Percentiles rank a stretch among this genome's conserved stretches.
Evolutionary conservation across 37 sponge, comb jelly and placozoan species (phyloP).

Genomic region (Tethya wilhelma): DNA sequence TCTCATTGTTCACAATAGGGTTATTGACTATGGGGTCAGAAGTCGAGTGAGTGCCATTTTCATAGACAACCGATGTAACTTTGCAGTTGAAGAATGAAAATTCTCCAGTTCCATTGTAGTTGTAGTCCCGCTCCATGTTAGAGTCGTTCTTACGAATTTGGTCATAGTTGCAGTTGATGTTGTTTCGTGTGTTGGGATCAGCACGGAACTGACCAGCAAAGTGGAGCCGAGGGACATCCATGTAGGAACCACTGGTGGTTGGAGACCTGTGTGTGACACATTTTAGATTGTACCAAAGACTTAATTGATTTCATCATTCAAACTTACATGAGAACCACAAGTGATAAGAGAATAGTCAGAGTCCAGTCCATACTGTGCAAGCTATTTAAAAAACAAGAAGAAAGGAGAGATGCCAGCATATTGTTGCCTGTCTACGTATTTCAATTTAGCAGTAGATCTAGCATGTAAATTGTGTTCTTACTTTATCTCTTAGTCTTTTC

Average conservation of each 20-base stretch:
- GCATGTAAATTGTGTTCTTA: no score
- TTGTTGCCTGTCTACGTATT: no score
- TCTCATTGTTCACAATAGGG: slow-evolving; percentile 16
- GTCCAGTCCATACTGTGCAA: no score
- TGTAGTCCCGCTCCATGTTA: not conserved
- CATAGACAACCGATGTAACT: slow-evolving; percentile 17
- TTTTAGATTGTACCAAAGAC: no score
- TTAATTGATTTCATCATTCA: no score
- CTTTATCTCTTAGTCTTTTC: no score
- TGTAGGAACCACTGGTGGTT: slow-evolving; percentile 12
- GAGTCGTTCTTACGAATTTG: not conserved
- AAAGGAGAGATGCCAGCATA: no score
- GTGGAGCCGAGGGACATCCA: slow-evolving; percentile 39
- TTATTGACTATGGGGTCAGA: slow-evolving; percentile 14
- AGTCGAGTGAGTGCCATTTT: not conserved
- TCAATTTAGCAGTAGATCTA: no score
- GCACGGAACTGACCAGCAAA: slow-evolving; percentile 43
- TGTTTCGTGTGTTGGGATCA: slow-evolving; percentile 43
- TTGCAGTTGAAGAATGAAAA: slow-evolving; percentile 9
- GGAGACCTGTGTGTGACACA: no score
- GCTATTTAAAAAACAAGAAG: no score
- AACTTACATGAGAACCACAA: no score
- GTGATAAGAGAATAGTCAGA: no score
- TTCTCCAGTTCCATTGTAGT: slow-evolving; percentile 33
- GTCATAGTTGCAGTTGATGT: not conserved